Conservation (phyloP, 2,888 invertebrate genomes). For the Deladenus siricidicola region DNA sequence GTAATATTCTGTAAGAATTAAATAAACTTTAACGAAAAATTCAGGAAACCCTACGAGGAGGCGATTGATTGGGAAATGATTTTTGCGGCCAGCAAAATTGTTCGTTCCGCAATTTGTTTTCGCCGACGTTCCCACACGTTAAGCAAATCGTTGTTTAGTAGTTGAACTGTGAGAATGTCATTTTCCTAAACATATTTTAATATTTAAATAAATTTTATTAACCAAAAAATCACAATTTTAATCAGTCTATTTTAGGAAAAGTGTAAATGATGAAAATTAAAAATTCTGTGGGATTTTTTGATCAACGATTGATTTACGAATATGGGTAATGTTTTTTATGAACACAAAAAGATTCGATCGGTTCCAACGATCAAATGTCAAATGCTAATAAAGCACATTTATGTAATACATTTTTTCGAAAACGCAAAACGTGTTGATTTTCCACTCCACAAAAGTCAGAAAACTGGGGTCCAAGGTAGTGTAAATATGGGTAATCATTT, state of each 20-base stretch:
- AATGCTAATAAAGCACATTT: neutral
- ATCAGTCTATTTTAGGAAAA: conserved; percentile 1
- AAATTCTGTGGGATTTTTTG: neutral
- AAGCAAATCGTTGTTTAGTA: conserved; percentile 60
- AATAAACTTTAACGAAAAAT: neutral
- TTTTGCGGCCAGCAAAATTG: conserved; percentile 75
- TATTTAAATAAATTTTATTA: too few relatives aligned
- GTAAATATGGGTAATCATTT: too few relatives aligned
- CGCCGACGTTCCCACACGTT: conserved; percentile 61
- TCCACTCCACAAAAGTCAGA: too few relatives aligned
- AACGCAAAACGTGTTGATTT: too few relatives aligned
- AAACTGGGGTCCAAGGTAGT: too few relatives aligned
- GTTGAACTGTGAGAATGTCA: conserved; percentile 55
- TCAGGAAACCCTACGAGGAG: conserved; percentile 45
- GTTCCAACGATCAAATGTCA: too few relatives aligned
- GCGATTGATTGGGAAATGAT: conserved; percentile 79
- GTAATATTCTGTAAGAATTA: neutral
- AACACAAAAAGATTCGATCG: too few relatives aligned
- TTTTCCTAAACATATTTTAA: conserved; percentile 22
- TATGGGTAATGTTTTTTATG: too few relatives aligned
- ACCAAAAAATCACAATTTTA: too few relatives aligned
- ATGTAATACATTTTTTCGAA: too few relatives aligned
- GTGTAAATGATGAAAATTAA: neutral
- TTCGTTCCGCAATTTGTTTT: conserved; percentile 69
- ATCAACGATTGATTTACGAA: too few relatives aligned